Evolutionary conservation across 2,888 invertebrate genomes (phyloP).

Genomic region (Theodoxus fluviatilis): DNA sequence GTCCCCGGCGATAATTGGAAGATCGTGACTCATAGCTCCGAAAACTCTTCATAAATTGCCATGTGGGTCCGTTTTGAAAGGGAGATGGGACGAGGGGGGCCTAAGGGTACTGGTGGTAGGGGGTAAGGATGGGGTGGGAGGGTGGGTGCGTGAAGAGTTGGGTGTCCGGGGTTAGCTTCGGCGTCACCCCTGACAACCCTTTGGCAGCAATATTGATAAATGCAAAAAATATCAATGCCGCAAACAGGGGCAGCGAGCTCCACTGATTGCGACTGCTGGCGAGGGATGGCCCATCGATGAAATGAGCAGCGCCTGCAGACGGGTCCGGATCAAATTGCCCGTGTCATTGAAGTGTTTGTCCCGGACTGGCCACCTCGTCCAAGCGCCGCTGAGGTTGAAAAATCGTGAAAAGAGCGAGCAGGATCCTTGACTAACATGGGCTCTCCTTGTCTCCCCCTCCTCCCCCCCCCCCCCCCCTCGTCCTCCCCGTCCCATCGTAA

Average conservation of each 20-base stretch:
- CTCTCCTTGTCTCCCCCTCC: too few relatives aligned
- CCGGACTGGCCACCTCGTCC: too few relatives aligned
- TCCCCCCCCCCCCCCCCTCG: too few relatives aligned
- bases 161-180: conserved; percentile 21
- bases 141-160: too few relatives aligned
- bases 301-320: conserved; percentile 22
- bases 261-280: conserved; percentile 18
- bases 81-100: too few relatives aligned
- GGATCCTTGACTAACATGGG: too few relatives aligned
- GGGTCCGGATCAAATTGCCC: conserved; percentile 14
- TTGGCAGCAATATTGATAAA: conserved; percentile 26
- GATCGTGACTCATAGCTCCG: conserved; percentile 20
- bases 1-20: conserved; percentile 6
- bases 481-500: too few relatives aligned
- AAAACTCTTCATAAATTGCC: conserved; percentile 27
- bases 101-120: too few relatives aligned
- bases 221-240: conserved; percentile 24
- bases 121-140: too few relatives aligned
- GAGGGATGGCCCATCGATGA: conserved; percentile 20
- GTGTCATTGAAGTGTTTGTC: too few relatives aligned
- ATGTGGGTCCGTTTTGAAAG: conserved; percentile 23
- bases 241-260: conserved; percentile 8
- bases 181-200: conserved; percentile 24
- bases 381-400: too few relatives aligned
- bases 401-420: too few relatives aligned